Percentiles rank a stretch among this genome's conserved stretches.
Conservation (phyloP, 2,113 vertebrate genomes). For the Rhinogobius similis region DNA sequence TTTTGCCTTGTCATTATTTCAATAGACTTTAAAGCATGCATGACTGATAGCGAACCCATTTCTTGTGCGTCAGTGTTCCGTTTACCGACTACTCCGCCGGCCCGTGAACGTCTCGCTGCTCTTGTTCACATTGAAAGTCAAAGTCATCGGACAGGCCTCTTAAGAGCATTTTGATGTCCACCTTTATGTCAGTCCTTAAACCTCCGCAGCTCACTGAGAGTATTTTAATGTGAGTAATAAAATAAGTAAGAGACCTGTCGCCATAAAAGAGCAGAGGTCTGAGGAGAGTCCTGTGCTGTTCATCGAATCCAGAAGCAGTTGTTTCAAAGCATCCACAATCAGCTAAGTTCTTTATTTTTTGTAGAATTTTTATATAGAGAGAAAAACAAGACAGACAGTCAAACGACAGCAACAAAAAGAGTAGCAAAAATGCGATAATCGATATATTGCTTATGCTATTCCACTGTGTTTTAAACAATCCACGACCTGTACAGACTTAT, state of each 20-base stretch:
- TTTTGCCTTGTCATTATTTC: not conserved
- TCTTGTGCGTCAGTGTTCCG: not conserved
- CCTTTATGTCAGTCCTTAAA: not conserved
- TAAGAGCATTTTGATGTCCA: slow-evolving; percentile 1
- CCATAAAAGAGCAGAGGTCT: not conserved
- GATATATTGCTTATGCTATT: too few relatives aligned
- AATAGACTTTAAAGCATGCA: not conserved
- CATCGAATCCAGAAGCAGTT: too few relatives aligned
- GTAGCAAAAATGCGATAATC: too few relatives aligned
- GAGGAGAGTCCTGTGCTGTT: not conserved
- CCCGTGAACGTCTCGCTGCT: not conserved
- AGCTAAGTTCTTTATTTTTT: too few relatives aligned
- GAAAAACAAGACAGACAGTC: too few relatives aligned
- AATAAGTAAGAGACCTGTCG: not conserved
- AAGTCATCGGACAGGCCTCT: not conserved
- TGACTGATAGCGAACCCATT: not conserved
- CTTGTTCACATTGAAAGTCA: not conserved
- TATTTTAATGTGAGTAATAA: not conserved
- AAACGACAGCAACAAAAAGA: too few relatives aligned
- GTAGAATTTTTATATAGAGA: too few relatives aligned
- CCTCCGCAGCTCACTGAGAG: not conserved
- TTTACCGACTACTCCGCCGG: not conserved
- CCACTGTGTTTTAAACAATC: too few relatives aligned
- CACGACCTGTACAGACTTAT: too few relatives aligned
- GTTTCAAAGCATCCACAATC: too few relatives aligned